Conservation (phyloP, 2,113 vertebrate species). For the Paracanthobrama guichenoti region DNA sequence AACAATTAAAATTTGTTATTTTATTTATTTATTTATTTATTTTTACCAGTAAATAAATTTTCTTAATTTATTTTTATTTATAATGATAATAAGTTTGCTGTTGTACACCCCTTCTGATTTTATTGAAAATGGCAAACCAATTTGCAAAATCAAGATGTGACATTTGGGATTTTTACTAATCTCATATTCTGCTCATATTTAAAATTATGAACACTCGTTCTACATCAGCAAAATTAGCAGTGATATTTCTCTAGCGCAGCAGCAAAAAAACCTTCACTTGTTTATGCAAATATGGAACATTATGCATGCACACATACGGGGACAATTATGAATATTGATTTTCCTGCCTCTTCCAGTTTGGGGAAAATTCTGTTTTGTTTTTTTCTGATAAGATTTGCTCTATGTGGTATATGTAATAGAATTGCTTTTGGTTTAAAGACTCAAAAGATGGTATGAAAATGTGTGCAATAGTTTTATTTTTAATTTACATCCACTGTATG, state of each 20-base stretch:
- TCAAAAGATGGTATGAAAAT: not conserved
- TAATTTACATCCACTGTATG: not conserved
- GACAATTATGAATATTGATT: conserved; percentile 61
- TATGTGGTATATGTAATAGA: not conserved
- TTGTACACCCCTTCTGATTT: not conserved
- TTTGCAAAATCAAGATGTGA: not conserved
- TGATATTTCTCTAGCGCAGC: conserved; percentile 9
- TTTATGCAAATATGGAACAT: conserved; percentile 19
- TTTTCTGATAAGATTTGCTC: not conserved
- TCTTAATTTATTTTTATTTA: not conserved
- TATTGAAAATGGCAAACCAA: not conserved
- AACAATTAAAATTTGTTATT: not conserved
- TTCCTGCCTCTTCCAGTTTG: conserved; percentile 57
- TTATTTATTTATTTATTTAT: no score
- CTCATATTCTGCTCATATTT: conserved; percentile 2
- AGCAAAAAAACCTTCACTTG: not conserved
- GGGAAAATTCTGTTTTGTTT: conserved; percentile 44
- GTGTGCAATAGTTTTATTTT: not conserved
- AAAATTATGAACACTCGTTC: conserved; percentile 7
- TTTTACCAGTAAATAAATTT: not conserved
- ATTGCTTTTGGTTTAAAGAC: not conserved
- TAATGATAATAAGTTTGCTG: not conserved
- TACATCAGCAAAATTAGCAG: not conserved
- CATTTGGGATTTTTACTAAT: not conserved
- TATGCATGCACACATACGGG: conserved; percentile 25